Base-by-base conservation (phyloP, 2,113 vertebrate species). In the Sceloporus undulatus region DNA sequence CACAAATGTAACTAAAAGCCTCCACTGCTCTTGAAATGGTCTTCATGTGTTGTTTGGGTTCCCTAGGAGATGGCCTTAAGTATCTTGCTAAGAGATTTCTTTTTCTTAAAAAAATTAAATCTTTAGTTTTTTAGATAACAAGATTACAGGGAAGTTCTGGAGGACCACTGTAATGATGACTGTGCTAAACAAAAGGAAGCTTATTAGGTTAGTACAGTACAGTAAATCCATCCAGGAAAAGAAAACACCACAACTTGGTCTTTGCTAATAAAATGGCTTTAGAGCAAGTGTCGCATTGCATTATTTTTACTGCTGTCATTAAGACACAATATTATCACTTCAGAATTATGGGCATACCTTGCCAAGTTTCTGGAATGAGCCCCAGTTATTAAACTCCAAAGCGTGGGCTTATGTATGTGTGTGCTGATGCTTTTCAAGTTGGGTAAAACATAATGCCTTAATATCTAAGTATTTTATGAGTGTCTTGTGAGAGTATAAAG, bases 311-410 rank as follows among this genome's bases (percentile, higher is more conserved):
- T 90, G 85, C 90, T 91, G 92, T 92, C 94, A 93, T 94, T 96
- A 95, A 96, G 92, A 84, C 91, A 93, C 92, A 93, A 52, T 91
- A 97, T 96, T 96, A 96, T 95, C 91, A 92, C 92, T 92, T 92
- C 87, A 89, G 89, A 80, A 56, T 94, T 92, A 96, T 94, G 94
- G 91, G 91, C 92, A 91, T 94, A 91, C 94, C 94, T 94, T 93
- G 89, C 90, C 94, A 88, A 95, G 93, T 85, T 95, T 93, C 82
- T 90, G 93, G 84, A 95, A 95, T 84, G 91, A 87, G 94, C 84
- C 88, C 89, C 81, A 76, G 79, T 95, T 66, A 79, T 77, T 96
- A 96, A 95, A 95, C 91, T 91, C 93, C 95, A 94, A 93, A 93
- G 92, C 95, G 87, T 90, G 86, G 84, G 54, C 19, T 73, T 21